Conservation (phyloP, 2,888 invertebrate genomes). For the Clistopyga incitator region DNA sequence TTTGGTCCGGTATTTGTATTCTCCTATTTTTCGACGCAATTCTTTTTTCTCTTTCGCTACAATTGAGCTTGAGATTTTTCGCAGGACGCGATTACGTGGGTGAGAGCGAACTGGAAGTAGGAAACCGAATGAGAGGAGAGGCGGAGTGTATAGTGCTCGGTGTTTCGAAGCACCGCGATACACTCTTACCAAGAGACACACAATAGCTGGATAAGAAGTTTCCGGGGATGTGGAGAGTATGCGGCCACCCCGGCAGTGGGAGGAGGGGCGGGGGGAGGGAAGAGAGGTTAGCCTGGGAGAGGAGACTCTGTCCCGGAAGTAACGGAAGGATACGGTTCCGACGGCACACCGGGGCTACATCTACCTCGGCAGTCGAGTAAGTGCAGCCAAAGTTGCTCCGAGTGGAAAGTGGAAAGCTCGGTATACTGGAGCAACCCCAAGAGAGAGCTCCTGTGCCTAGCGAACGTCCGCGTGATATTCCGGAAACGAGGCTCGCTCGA, state of each 20-base stretch:
- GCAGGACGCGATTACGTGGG: not conserved
- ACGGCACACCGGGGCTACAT: conserved; percentile 58
- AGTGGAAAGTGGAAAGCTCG: conserved; percentile 65
- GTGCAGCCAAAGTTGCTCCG: conserved; percentile 63
- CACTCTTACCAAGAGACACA: conserved; percentile 57
- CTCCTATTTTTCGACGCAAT: too few relatives aligned
- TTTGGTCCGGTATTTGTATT: too few relatives aligned
- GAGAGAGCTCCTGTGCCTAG: conserved; percentile 42
- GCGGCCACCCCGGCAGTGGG: conserved; percentile 22
- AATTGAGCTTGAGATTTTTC: not conserved
- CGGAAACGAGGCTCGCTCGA: conserved; percentile 61
- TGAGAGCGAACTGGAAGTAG: not conserved
- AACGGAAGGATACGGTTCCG: conserved; percentile 68
- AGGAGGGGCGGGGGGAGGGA: not conserved
- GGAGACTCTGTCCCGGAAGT: conserved; percentile 62
- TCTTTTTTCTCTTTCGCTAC: not conserved
- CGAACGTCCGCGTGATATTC: conserved; percentile 52
- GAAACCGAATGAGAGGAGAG: conserved; percentile 7
- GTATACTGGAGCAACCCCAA: conserved; percentile 50
- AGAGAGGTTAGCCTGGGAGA: not conserved
- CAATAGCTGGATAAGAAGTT: conserved; percentile 64
- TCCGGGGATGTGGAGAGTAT: conserved; percentile 44
- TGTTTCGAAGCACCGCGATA: conserved; percentile 56
- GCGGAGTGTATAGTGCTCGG: conserved; percentile 9
- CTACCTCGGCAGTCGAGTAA: conserved; percentile 1